Base-by-base conservation (phyloP, 2,113 vertebrate species). In the Tragelaphus imberbis region DNA sequence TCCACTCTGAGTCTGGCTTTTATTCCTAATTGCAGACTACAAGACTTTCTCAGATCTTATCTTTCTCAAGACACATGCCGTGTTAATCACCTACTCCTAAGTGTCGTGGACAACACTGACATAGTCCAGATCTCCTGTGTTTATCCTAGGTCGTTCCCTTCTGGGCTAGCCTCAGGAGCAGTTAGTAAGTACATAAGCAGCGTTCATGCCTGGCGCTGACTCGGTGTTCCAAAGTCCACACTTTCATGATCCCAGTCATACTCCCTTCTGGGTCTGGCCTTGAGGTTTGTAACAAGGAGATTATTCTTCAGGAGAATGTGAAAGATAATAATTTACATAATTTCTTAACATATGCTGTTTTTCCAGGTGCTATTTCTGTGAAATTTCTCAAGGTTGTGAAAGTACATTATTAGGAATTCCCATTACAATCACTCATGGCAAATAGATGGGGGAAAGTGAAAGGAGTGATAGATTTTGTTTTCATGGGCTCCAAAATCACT, bases 121-220 rank as follows among this genome's bases (percentile, higher is more conserved):
- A 23, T 11, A 40, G 19, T 71, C n/a, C n/a, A 40, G 68, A 6
- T 40, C 2, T 2, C n/a, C n/a, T 71, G 68, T 71, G 68, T 71
- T 71, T 71, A 40, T 19, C n/a, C n/a, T 11, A 40, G 68, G 19
- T 11, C 19, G 0, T 71, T 40, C 68, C 68, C n/a, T 36, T 71
- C 68, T 71, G 68, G 19, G 68, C 68, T 71, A 23, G n/a, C 40
- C 9, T 71, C n/a, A 23, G n/a, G 68, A 71, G 6, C n/a, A 71
- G 9, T 71, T 71, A 23, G 19, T 19, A 40, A 71, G 68, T 10
- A 36, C 5, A 11, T 23, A 40, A 19, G n/a, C 65, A 36, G n/a
- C 10, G 0, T 23, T 71, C 68, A 11, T 23, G n/a, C 19, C 19
- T 23, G 68, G n/a, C 8, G 0, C n/a, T 0, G 5, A 36, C n/a